A percentile compares a stretch with the other conserved stretches of the same genome.
Conservation (phyloP, 2,888 invertebrate genomes). For the Cerastis leucographa region DNA sequence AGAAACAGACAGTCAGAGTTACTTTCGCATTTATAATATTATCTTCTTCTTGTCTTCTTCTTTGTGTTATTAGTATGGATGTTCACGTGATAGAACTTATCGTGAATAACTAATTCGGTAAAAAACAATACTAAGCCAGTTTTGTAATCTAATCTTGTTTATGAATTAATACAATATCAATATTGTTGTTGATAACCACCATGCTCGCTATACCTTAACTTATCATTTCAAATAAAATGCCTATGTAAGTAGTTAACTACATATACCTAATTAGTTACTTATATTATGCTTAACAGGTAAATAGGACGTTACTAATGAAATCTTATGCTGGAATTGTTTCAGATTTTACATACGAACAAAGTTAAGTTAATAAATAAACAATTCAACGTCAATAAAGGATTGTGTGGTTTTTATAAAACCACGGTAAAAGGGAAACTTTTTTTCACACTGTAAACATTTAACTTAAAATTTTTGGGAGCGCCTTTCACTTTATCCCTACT, state of each 20-base stretch:
- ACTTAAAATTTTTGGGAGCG: no score
- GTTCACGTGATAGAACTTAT: background rate
- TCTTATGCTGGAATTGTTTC: conserved; percentile 1
- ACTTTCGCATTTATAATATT: background rate
- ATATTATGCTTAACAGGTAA: conserved; percentile 8
- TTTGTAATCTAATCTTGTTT: conserved; percentile 33
- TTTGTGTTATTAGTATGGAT: background rate
- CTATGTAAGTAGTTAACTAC: background rate
- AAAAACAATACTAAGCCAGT: background rate
- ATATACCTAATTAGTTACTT: conserved; percentile 14
- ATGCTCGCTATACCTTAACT: background rate
- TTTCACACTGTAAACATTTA: no score
- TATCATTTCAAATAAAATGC: conserved; percentile 10
- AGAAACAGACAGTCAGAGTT: background rate
- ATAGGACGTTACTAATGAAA: conserved; percentile 12
- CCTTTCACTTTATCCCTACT: no score
- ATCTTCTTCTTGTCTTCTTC: background rate
- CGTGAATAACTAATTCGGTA: background rate
- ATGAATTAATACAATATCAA: background rate
- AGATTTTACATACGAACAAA: background rate
- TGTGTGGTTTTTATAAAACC: no score
- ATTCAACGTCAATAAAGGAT: no score
- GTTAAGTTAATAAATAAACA: background rate
- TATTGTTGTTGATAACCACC: conserved; percentile 34
- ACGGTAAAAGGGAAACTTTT: no score